Percentiles rank a stretch among this genome's conserved stretches.
Evolutionary conservation across 2,797 vertebrate genomes (phyloP).

Genomic region (Choloepus didactylus): DNA sequence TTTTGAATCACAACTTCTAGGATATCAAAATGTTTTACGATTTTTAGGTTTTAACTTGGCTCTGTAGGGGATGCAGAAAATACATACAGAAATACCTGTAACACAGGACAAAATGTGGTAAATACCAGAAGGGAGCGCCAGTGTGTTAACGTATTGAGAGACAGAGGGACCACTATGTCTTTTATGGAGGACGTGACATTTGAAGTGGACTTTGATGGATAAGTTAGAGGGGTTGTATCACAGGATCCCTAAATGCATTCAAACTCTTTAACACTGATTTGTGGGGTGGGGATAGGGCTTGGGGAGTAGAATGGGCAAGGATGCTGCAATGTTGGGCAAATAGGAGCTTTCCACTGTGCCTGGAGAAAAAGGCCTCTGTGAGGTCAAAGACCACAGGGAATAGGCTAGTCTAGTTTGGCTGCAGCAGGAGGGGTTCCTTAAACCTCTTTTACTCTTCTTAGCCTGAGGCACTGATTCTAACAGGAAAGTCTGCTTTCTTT

Average conservation of each 20-base stretch:
- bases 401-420: not conserved
- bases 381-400: not conserved
- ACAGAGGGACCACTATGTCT: not conserved
- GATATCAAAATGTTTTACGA: slow-evolving; percentile 38
- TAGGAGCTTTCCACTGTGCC: not conserved
- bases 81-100: not conserved
- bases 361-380: not conserved
- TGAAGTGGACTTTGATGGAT: not conserved
- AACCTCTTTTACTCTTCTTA: not conserved
- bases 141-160: not conserved
- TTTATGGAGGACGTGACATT: not conserved
- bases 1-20: not conserved
- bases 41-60: slow-evolving; percentile 11
- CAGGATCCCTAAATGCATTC: not conserved
- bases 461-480: not conserved
- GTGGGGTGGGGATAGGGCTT: no score
- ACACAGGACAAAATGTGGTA: not conserved
- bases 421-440: not conserved
- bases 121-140: not conserved
- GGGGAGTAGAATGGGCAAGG: not conserved
- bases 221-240: not conserved
- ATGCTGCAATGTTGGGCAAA: not conserved
- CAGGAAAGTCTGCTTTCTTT: not conserved
- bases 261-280: not conserved
- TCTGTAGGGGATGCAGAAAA: not conserved